Percentiles rank a stretch among this genome's conserved stretches.
These are phyloP conservation scores for Philantomba maxwellii DNA, from an alignment of 2,113 vertebrate genomes.

Conservation along the genomic window DNA sequence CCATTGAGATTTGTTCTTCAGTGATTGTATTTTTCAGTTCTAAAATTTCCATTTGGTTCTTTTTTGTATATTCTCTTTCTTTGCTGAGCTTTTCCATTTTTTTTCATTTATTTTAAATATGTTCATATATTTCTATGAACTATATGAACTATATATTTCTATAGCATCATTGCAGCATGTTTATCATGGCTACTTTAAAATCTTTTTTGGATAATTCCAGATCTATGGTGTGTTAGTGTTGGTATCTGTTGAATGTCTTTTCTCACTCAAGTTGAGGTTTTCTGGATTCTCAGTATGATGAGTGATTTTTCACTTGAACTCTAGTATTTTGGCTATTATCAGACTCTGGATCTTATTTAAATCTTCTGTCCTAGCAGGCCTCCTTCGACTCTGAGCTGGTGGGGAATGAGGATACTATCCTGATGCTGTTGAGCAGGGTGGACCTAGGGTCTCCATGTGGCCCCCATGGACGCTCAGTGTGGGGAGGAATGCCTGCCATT, in stretches of 20 bases:
- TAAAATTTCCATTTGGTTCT: not conserved
- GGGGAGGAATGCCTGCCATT: not conserved
- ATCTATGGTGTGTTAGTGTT: not conserved
- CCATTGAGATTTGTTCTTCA: not conserved
- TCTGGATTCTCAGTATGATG: not conserved
- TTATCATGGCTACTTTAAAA: not conserved
- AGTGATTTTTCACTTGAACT: not conserved
- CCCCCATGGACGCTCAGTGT: rapidly evolving
- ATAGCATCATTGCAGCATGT: not conserved
- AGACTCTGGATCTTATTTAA: not conserved
- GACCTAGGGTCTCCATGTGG: not conserved
- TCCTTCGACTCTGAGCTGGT: not conserved
- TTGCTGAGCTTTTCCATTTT: not conserved
- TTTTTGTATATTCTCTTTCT: not conserved
- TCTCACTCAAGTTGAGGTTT: not conserved
- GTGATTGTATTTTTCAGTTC: not conserved
- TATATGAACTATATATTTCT: too few relatives aligned
- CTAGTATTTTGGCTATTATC: not conserved
- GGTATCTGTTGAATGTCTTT: not conserved
- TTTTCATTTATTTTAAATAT: not conserved
- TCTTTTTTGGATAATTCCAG: not conserved
- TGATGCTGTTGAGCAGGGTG: rapidly evolving
- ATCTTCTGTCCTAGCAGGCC: not conserved
- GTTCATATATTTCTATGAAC: too few relatives aligned
- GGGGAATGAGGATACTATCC: not conserved